Evolutionary conservation across 64 coral and sea anemone species (phyloP).

Genomic region (Platygyra sinensis): DNA sequence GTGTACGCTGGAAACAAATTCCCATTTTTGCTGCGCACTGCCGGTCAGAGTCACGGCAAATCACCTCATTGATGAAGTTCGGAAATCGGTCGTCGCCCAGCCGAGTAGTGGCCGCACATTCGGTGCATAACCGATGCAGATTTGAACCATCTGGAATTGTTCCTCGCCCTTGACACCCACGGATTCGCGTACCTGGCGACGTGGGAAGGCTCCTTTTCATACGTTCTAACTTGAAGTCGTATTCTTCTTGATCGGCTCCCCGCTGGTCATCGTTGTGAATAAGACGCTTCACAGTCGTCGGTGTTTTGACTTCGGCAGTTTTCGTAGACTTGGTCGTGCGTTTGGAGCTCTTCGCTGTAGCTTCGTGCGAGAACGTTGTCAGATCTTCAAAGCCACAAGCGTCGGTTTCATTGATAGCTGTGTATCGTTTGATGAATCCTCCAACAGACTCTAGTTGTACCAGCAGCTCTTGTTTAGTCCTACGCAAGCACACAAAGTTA

Average conservation of each 20-base stretch:
- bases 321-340: background rate
- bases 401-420: background rate
- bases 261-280: background rate
- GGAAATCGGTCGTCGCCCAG: background rate
- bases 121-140: conserved; percentile 1
- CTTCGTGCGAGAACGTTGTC: background rate
- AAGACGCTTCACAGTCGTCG: background rate
- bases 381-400: conserved; percentile 2
- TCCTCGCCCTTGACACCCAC: background rate
- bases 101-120: background rate
- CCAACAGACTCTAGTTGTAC: background rate
- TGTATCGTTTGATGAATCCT: background rate
- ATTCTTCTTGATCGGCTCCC: background rate
- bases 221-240: background rate
- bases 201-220: background rate
- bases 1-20: background rate
- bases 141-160: background rate
- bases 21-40: conserved; percentile 20
- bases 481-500: background rate
- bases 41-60: background rate
- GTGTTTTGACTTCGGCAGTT: background rate
- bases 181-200: background rate
- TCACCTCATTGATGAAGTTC: background rate
- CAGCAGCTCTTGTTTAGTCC: background rate
- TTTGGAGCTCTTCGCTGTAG: background rate